phyloP scores from a whole-genome alignment of 2,888 invertebrate genomes.

The Heliconius sara region DNA sequence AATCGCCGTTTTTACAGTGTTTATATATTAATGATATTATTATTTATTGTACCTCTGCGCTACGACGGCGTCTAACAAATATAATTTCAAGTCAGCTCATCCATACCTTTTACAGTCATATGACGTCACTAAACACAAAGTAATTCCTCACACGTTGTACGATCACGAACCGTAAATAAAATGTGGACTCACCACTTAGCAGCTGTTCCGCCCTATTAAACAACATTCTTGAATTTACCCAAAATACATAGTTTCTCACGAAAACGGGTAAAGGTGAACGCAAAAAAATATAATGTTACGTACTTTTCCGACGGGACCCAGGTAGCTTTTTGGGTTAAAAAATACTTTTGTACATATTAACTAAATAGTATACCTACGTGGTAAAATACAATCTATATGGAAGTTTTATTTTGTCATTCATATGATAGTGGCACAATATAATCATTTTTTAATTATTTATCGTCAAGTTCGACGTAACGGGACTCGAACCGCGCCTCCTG shows the following conservation, averaged over 20 bases:
- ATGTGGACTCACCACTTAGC: conserved; percentile 63
- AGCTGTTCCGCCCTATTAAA: conserved; percentile 62
- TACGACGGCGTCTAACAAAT: neutral
- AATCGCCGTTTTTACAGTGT: too few species aligned
- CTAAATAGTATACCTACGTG: neutral
- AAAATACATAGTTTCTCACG: conserved; percentile 30
- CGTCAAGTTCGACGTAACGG: too few species aligned
- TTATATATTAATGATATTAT: too few species aligned
- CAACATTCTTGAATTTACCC: conserved; percentile 45
- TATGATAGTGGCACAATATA: too few species aligned
- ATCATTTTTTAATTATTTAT: too few species aligned
- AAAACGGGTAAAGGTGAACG: neutral
- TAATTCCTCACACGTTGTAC: conserved; percentile 42
- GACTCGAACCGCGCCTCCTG: too few species aligned
- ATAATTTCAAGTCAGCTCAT: neutral
- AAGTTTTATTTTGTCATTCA: neutral
- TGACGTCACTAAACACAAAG: conserved; percentile 29
- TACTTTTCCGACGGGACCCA: neutral
- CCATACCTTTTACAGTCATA: neutral
- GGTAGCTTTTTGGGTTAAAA: neutral
- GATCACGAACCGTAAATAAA: conserved; percentile 61
- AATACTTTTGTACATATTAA: neutral
- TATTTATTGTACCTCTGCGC: neutral
- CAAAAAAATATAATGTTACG: conserved; percentile 11
- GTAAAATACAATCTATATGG: neutral